Conservation (phyloP, 2,797 vertebrate species). For the Mormyrus proboscirostris region DNA sequence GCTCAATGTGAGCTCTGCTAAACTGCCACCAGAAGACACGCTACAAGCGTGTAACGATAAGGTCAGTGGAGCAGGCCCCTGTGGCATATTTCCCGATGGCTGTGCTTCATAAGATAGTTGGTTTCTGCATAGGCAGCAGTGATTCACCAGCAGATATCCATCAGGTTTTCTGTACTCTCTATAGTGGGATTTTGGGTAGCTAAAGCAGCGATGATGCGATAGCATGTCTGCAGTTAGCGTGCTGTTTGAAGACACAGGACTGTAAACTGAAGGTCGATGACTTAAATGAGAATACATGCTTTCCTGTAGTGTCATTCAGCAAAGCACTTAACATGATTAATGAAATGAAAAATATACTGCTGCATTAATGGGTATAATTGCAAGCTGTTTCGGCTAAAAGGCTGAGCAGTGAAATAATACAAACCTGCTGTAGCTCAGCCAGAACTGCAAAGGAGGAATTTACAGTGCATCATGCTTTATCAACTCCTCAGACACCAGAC, state of each 20-base stretch:
- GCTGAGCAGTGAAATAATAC: neutral
- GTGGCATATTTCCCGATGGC: neutral
- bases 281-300: neutral
- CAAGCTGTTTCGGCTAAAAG: neutral
- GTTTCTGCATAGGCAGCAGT: neutral
- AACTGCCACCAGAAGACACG: neutral
- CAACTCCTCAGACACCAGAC: neutral
- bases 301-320: neutral
- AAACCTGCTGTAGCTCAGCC: neutral
- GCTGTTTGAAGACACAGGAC: neutral
- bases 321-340: neutral
- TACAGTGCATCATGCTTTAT: neutral
- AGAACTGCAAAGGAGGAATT: neutral
- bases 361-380: neutral
- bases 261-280: neutral
- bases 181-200: neutral
- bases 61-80: neutral
- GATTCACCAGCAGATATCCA: neutral
- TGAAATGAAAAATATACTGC: neutral
- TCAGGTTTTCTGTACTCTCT: neutral
- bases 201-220: neutral
- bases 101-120: neutral
- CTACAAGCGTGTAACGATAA: neutral
- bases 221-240: neutral
- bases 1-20: neutral